A percentile compares a stretch with the other conserved stretches of the same genome.
These are phyloP conservation scores for Helobdella robusta DNA, from an alignment of 2,888 invertebrate species.

Conservation along the genomic window DNA sequence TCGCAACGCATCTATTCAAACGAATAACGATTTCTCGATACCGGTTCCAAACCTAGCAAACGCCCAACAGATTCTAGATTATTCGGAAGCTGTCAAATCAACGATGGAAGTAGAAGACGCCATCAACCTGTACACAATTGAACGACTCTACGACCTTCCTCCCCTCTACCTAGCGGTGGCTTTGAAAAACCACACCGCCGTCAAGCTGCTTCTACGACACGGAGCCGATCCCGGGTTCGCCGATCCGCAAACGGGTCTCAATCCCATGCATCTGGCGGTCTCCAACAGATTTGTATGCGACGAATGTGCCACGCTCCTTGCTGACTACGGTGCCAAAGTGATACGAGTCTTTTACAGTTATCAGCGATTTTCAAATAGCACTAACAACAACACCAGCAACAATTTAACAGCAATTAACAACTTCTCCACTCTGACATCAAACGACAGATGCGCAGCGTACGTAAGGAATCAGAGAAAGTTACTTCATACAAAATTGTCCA, in stretches of 20 bases:
- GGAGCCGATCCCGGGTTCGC: slow-evolving; percentile 54
- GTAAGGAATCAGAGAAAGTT: slow-evolving; percentile 1
- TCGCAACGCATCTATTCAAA: background rate
- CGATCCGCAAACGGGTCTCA: slow-evolving; percentile 53
- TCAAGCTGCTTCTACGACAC: slow-evolving; percentile 54
- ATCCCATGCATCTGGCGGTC: slow-evolving; percentile 56
- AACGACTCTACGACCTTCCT: slow-evolving; percentile 54
- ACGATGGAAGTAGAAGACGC: slow-evolving; percentile 30
- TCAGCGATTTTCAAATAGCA: too few relatives aligned
- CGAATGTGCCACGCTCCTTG: slow-evolving; percentile 53
- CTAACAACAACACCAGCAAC: too few relatives aligned
- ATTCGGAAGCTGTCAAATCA: background rate
- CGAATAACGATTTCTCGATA: background rate
- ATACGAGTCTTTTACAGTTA: slow-evolving; percentile 1
- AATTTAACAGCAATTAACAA: too few relatives aligned
- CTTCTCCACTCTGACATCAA: too few relatives aligned
- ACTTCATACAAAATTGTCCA: slow-evolving; percentile 7
- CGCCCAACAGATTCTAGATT: background rate
- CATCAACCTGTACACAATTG: slow-evolving; percentile 51
- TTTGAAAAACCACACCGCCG: slow-evolving; percentile 53
- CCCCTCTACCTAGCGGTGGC: slow-evolving; percentile 57
- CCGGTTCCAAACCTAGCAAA: background rate
- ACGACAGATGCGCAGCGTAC: slow-evolving; percentile 1
- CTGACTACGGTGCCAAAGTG: slow-evolving; percentile 53
- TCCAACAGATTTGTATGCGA: slow-evolving; percentile 54